phyloP scores from a whole-genome alignment of 2,888 invertebrate genomes.

The Drosophila phalerata region DNA sequence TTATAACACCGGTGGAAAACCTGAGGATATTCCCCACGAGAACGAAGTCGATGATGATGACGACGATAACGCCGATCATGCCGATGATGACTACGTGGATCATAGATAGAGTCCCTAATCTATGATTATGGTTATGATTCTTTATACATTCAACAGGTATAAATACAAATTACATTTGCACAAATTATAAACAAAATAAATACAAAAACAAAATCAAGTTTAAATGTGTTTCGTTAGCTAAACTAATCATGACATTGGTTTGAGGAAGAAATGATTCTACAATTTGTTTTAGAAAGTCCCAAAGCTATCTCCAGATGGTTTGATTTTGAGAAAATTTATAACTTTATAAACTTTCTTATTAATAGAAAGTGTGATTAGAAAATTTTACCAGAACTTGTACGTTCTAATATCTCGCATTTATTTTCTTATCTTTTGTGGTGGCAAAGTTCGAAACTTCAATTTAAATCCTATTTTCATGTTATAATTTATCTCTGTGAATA shows the following conservation, averaged over 20 bases:
- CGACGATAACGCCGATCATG: slow-evolving; percentile 29
- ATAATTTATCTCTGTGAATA: too few species aligned
- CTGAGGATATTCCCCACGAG: slow-evolving; percentile 58
- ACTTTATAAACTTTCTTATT: background rate
- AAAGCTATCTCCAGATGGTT: background rate
- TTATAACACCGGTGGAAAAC: slow-evolving; percentile 63
- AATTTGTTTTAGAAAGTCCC: background rate
- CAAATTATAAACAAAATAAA: slow-evolving; percentile 29
- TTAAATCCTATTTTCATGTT: too few species aligned
- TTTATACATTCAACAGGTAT: slow-evolving; percentile 5
- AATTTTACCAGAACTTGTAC: background rate
- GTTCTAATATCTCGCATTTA: too few species aligned
- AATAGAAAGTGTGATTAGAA: background rate
- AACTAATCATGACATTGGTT: slow-evolving; percentile 4
- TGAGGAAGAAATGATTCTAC: too few species aligned
- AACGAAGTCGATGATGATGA: slow-evolving; percentile 28
- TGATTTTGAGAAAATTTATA: background rate
- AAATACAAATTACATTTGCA: slow-evolving; percentile 25
- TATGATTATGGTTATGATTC: slow-evolving; percentile 2
- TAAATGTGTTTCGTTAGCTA: slow-evolving; percentile 17
- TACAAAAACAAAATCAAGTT: slow-evolving; percentile 15
- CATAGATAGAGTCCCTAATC: slow-evolving; percentile 44
- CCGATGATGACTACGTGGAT: slow-evolving; percentile 61
- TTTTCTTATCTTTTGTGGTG: too few species aligned
- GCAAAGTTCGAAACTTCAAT: too few species aligned